Base-by-base conservation (phyloP, 2,113 vertebrate genomes). In the Hippocampus mohnikei region DNA sequence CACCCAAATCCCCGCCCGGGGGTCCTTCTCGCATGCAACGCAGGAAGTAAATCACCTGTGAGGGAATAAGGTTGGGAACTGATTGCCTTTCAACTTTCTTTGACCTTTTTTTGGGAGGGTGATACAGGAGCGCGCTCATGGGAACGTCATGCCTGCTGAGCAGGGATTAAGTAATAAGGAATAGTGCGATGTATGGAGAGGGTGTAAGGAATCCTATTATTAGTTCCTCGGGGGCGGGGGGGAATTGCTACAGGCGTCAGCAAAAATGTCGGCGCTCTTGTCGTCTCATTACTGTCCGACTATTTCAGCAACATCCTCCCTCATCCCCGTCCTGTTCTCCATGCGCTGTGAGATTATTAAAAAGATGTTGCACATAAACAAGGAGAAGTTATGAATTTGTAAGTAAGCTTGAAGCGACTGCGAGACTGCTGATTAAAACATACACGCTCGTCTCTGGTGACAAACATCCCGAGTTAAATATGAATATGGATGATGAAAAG, bases 211-310 rank as follows among this genome's bases (percentile, higher is more conserved):
- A 72, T 72, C 74, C 73, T 75, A 69, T 81, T 83, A 77, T 88
- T 90, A 86, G 85, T 88, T 83, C 71, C 84, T 69, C 67, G 5
- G 33, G 33, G 5, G 29, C 0, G 4, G 4, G 29, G 69, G 62
- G 46, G 66, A 63, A 67, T 83, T 89, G n/a, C 58, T 62, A 70
- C 66, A 50, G n/a, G 72, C 70, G 69, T 90, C 90, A 91, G 89
- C 88, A 90, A 69, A 65, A 87, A 85, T 66, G 72, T 80, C 69
- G 37, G 67, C 25, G 48, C 71, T 87, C 68, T 81, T 66, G 79
- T 77, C 78, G 72, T 83, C 83, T 90, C 82, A 88, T 90, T 91
- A 89, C 68, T 68, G 84, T 84, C 81, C 46, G 59, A 78, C 79
- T 60, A 81, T 80, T 86, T 87, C 87, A 87, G 87, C 89, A 88